Evolutionary conservation across 1,140 invertebrate genomes (phyloP), one percentile per base, ranked within the genome.

Genomic region (Caenorhabditis brenneri): DNA sequence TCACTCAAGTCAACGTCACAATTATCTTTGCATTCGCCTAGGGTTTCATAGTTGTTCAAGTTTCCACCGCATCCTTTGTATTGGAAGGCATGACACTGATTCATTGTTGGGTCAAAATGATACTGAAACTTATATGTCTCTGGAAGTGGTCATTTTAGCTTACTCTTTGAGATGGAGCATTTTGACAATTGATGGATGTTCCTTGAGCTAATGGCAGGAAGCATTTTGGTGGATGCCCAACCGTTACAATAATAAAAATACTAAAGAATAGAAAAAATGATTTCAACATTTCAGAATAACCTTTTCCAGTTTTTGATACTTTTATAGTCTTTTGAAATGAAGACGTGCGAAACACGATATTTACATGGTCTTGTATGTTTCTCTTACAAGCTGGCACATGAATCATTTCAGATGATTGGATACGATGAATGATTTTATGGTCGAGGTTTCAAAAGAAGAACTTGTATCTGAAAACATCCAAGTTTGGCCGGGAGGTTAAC

Each of bases 1-100:
- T 55, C 27, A 65, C 58, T 65, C 24, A 12, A 65, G 95, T 96
- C 12, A 94, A 94, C 87, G 98, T 96, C 90, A 95, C 87, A 33
- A 15, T 36, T 27, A 7, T 48, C 22, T 31, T 24, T 33, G 46
- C 82, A 79, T 22, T 80, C 82, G n/a, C 39, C 31, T 39, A 36
- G 60, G 9, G 60, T 83, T n/a, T 83, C 60, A 55, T 48, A 83
- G 22, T 51, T 65, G 51, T 83, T 83, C 60, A n/a, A 19, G 24
- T 69, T 83, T 22, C 81, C 81, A 22, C 81, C 81, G 31, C 81
- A 83, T 65, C 81, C 81, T 33, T 74, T 31, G 27, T 74, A 83
- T 51, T 74, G 10, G 60, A 83, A 83, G 31, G 81, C 60, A 15
- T 49, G 60, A 39, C 81, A 83, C 29, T 74, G 36, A 19, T 74